Percentiles rank a stretch among this genome's conserved stretches.
These are phyloP conservation scores for Sthenelais limicola DNA, from an alignment of 2,888 invertebrate species.

Conservation along the genomic window DNA sequence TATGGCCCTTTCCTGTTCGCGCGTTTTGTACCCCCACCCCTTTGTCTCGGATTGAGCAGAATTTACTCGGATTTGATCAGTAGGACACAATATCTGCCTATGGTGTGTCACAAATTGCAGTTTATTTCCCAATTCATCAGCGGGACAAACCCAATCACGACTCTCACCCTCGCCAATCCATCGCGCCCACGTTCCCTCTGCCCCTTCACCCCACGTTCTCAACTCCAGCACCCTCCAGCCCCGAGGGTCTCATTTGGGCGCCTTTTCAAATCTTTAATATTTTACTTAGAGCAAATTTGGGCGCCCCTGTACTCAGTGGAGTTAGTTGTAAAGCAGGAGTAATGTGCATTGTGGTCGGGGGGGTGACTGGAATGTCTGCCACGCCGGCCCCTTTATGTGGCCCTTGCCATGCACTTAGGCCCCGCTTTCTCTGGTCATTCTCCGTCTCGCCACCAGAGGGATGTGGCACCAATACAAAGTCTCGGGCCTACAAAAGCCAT, in stretches of 20 bases:
- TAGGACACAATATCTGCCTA: conserved; percentile 21
- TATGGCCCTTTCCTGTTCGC: too few relatives aligned
- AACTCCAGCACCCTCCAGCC: conserved; percentile 4
- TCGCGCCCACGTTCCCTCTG: not conserved
- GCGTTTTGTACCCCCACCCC: too few relatives aligned
- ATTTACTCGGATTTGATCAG: conserved; percentile 29
- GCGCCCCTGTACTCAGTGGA: conserved; percentile 2
- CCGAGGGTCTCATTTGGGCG: conserved; percentile 28
- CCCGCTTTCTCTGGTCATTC: conserved; percentile 6
- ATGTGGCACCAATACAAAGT: conserved; percentile 37
- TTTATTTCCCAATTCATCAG: conserved; percentile 20
- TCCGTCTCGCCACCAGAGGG: not conserved
- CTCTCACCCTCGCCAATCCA: not conserved
- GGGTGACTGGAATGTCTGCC: conserved; percentile 24
- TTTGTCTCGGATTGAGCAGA: too few relatives aligned
- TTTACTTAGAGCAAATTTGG: conserved; percentile 37
- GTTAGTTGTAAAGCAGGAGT: conserved; percentile 22
- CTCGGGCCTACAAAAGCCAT: conserved; percentile 18
- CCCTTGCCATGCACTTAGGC: conserved; percentile 12
- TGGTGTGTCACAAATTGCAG: conserved; percentile 28
- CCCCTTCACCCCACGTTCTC: not conserved
- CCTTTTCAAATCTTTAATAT: conserved; percentile 38
- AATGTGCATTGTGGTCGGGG: conserved; percentile 18
- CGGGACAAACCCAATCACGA: conserved; percentile 9
- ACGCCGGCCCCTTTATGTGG: conserved; percentile 12